Evolutionary conservation across 2,113 vertebrate species (phyloP), one percentile per base, ranked within the genome.

Genomic region (Desmodus rotundus): DNA sequence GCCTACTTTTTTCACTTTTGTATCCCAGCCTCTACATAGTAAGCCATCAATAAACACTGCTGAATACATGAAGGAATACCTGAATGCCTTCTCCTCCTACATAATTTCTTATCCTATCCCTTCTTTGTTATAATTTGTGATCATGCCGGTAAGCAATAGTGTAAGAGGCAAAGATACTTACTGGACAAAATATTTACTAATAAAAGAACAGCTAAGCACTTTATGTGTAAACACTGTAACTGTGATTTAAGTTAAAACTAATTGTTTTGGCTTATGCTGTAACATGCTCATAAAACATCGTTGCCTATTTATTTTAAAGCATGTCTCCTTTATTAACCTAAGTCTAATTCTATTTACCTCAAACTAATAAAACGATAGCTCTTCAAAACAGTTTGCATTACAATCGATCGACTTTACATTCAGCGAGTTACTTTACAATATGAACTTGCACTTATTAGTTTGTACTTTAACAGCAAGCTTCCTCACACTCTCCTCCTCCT

Each of bases 311-410:
- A 76, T 81, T 94, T 78, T 81, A 92, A 97, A 92, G 43, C 31
- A 80, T 52, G n/a, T 88, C n/a, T 54, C 61, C 33, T 84, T 91
- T 89, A 95, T 82, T 92, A 90, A 80, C 43, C 84, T 87, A 96
- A 80, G 73, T 95, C 58, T 93, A 84, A 91, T 83, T 94, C 43
- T 19, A 89, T 70, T 65, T 76, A 72, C n/a, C 54, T 81, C 78
- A 87, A 97, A 72, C 50, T 89, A 93, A 96, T 89, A 96, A 89
- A 77, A 96, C 22, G 52, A 63, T 4, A 70, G 22, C 54, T 83
- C 31, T 47, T 92, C 91, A 87, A 67, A 94, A 82, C 16, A 94
- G 31, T 85, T 82, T 65, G 20, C 6, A 52, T 81, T 96, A 70
- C 88, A 95, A 67, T 5, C 73, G 16, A 83, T 68, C 50, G 82